Evolutionary conservation across 2,113 vertebrate genomes (phyloP), one percentile per base, ranked within the genome.

Genomic region (Coptodon rendalli): DNA sequence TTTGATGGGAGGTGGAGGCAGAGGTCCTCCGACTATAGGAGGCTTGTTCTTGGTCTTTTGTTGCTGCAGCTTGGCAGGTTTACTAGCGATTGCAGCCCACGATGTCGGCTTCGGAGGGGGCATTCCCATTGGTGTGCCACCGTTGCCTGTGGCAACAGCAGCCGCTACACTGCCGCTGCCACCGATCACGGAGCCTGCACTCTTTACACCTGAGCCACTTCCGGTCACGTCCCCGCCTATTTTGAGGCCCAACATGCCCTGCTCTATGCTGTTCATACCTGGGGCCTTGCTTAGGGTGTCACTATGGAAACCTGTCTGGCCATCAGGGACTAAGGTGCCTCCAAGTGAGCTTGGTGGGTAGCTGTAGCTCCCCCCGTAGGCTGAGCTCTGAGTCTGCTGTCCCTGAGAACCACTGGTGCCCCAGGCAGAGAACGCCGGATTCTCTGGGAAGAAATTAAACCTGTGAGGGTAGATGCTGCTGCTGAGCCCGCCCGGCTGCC

Each of bases 401-500:
- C 98, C 98, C 95, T 99, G 98, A 85, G 98, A 98, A 24, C 98
- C 98, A 0, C 98, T 98, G 9, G 98, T 97, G 54, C 98, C 98
- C 98, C 98, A 99, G 11, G 98, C 97, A 1, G 98, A 99, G 94
- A 99, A 99, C 16, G 98, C 97, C 17, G 98, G 98, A 90, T 98
- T 99, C 95, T 99, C 98, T 1, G 98, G 98, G 94, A 99, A 99
- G 29, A 99, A 99, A 89, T 98, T 99, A 95, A 99, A 99, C 78
- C 98, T 96, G 93, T 99, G 98, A 22, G 98, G 98, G 36, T 99
- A 99, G 94, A 99, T 98, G 89, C 96, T 99, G 95, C 96, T 98
- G 86, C 98, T 98, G 94, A 99, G 96, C 10, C 98, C 98, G 1
- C 98, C 98, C 0, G 98, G 98, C 94, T 99, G 98, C 91, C 98